These are phyloP conservation scores for Cydia splendana DNA, from an alignment of 1,140 invertebrate species.

Conservation along the genomic window DNA sequence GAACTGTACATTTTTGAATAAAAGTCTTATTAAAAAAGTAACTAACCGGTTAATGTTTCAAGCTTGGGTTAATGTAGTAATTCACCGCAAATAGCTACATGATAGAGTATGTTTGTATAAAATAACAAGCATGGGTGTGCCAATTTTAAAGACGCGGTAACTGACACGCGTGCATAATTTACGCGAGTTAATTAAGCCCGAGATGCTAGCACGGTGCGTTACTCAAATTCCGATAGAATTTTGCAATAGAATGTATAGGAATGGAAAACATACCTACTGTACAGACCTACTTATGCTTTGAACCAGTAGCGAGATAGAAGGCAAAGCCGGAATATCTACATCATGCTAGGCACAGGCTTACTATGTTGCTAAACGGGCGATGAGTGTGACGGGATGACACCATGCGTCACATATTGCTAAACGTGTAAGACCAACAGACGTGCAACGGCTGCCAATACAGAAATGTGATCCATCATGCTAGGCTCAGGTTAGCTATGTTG, in stretches of 20 bases:
- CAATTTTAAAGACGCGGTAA: slow-evolving; percentile 21
- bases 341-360: not conserved
- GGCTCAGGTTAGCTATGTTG: not conserved
- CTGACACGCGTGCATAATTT: slow-evolving; percentile 18
- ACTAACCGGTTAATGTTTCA: slow-evolving; percentile 6
- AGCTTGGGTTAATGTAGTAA: slow-evolving; percentile 28
- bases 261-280: not conserved
- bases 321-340: not conserved
- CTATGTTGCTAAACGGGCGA: not conserved
- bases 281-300: not conserved
- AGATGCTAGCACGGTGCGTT: slow-evolving; percentile 6
- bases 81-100: not conserved
- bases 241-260: not conserved
- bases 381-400: slow-evolving; percentile 35
- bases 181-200: slow-evolving; percentile 18
- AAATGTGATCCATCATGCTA: not conserved
- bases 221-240: slow-evolving; percentile 1
- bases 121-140: slow-evolving; percentile 3
- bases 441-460: not conserved
- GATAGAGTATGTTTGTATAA: not conserved
- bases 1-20: no score
- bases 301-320: not conserved
- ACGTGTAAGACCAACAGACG: slow-evolving; percentile 37
- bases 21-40: slow-evolving; percentile 29
- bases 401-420: slow-evolving; percentile 30